A percentile compares a stretch with the other conserved stretches of the same genome.
phyloP scores from a whole-genome alignment of 2,113 vertebrate genomes.

The Macquaria ambigua region DNA sequence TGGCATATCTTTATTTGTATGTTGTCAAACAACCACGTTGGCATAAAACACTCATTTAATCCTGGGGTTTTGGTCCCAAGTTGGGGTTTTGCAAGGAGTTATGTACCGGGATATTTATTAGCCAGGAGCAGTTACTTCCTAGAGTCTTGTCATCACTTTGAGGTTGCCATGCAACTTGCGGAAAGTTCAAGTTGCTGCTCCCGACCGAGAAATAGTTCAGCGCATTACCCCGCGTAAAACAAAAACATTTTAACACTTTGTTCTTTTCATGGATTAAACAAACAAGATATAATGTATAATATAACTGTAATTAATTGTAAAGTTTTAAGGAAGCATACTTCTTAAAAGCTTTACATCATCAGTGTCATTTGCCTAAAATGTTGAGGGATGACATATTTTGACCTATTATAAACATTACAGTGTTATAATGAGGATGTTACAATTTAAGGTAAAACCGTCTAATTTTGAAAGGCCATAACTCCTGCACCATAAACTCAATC shows the following conservation, averaged over 20 bases:
- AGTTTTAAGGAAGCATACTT: not conserved
- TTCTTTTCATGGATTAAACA: too few relatives aligned
- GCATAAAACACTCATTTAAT: not conserved
- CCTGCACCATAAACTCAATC: not conserved
- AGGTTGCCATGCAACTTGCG: too few relatives aligned
- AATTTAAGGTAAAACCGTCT: not conserved
- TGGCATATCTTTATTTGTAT: not conserved
- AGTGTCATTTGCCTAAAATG: not conserved
- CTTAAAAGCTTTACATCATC: not conserved
- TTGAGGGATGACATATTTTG: not conserved
- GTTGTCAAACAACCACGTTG: not conserved
- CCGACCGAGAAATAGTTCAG: too few relatives aligned
- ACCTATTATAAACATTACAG: not conserved
- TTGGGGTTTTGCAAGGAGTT: too few relatives aligned
- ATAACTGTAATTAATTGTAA: not conserved
- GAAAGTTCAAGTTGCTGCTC: too few relatives aligned
- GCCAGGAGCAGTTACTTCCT: too few relatives aligned
- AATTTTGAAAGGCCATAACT: conserved; percentile 9
- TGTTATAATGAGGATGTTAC: not conserved
- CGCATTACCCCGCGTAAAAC: too few relatives aligned
- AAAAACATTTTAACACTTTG: too few relatives aligned
- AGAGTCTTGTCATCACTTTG: too few relatives aligned
- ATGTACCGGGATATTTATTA: too few relatives aligned
- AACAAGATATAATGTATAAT: too few relatives aligned
- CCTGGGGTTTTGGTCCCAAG: too few relatives aligned